These are phyloP conservation scores for Crepidodera aurea DNA, from an alignment of 2,888 invertebrate species.

Conservation along the genomic window DNA sequence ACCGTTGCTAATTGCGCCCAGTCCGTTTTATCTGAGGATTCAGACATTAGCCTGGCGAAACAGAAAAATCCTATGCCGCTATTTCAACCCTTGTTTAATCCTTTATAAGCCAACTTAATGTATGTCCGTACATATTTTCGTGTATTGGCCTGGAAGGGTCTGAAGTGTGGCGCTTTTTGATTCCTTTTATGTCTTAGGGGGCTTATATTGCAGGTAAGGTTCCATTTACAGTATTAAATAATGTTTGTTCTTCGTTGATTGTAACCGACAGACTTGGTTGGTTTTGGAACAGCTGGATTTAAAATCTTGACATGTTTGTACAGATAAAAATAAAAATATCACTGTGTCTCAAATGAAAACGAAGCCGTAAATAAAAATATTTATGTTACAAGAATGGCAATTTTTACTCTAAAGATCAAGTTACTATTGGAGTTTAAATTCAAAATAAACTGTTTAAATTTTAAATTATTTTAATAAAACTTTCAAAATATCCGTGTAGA, in stretches of 20 bases:
- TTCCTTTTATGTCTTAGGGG: constrained; percentile 20
- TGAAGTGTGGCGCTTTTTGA: constrained; percentile 21
- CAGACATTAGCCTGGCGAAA: constrained; percentile 2
- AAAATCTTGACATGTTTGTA: neutral
- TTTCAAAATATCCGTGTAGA: no score
- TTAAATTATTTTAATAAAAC: no score
- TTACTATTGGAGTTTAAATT: no score
- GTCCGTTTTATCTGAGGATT: constrained; percentile 17
- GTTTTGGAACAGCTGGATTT: neutral
- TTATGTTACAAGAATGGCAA: no score
- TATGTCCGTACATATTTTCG: constrained; percentile 21
- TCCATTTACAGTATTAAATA: constrained; percentile 7
- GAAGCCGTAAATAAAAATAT: no score
- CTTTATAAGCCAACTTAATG: constrained; percentile 23
- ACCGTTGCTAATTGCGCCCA: constrained; percentile 21
- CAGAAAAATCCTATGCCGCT: constrained; percentile 10
- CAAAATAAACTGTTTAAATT: no score
- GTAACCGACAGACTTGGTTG: constrained; percentile 8
- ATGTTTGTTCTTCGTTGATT: constrained; percentile 8
- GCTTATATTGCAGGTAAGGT: constrained; percentile 8
- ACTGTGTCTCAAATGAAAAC: no score
- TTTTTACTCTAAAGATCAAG: no score
- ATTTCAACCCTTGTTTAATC: constrained; percentile 20
- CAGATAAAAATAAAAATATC: no score
- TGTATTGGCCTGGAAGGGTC: constrained; percentile 18